Evolutionary conservation across 2,888 invertebrate species (phyloP).

Genomic region (Flabesymbios commensalis): DNA sequence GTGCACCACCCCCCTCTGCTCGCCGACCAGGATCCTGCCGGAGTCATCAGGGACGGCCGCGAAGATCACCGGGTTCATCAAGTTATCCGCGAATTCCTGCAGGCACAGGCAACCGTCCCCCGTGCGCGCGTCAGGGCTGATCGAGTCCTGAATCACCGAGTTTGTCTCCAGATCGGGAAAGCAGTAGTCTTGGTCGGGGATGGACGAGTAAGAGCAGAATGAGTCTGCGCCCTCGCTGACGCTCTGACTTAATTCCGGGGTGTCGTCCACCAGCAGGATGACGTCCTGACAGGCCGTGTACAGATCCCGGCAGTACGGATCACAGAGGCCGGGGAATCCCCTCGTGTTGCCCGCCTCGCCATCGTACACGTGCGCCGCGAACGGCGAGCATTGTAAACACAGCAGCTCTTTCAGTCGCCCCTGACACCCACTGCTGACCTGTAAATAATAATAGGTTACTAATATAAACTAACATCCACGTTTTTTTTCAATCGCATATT

Average conservation of each 20-base stretch:
- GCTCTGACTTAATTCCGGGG: not conserved
- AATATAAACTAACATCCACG: too few species aligned
- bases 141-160: constrained; percentile 34
- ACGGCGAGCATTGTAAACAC: constrained; percentile 56
- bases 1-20: constrained; percentile 48
- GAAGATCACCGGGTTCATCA: constrained; percentile 27
- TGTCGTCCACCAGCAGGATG: constrained; percentile 35
- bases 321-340: constrained; percentile 51
- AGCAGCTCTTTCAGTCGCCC: constrained; percentile 41
- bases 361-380: constrained; percentile 54
- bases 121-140: constrained; percentile 34
- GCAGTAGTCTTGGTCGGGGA: constrained; percentile 50
- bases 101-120: constrained; percentile 51
- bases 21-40: constrained; percentile 50
- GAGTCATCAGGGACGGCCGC: constrained; percentile 43
- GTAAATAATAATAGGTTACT: too few species aligned
- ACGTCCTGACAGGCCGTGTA: constrained; percentile 41
- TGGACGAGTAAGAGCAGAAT: constrained; percentile 41
- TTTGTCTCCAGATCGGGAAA: constrained; percentile 49
- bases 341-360: constrained; percentile 42
- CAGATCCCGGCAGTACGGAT: constrained; percentile 41
- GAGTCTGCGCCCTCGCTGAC: too few species aligned
- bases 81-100: constrained; percentile 31
- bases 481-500: too few species aligned
- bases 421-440: constrained; percentile 35